Evolutionary conservation across 2,797 vertebrate genomes (phyloP).

Genomic region (Malurus leucopterus): DNA sequence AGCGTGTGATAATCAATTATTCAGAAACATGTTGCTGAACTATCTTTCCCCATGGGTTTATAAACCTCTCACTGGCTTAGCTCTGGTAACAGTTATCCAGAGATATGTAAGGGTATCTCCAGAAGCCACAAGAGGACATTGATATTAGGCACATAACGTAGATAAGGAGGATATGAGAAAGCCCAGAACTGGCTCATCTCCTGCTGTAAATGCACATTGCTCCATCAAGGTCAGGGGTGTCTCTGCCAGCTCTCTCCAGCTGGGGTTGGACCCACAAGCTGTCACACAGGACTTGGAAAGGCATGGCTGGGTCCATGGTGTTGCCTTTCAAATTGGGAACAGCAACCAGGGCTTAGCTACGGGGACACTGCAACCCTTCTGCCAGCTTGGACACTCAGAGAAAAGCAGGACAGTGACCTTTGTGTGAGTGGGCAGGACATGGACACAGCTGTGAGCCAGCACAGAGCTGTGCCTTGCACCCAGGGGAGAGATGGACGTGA

Average conservation of each 20-base stretch:
- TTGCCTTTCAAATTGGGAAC: background rate
- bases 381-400: background rate
- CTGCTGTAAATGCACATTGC: background rate
- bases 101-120: slow-evolving; percentile 18
- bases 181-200: background rate
- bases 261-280: background rate
- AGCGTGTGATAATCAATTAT: slow-evolving; percentile 67
- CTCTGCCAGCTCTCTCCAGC: background rate
- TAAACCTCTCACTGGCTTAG: slow-evolving; percentile 35
- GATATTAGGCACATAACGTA: background rate
- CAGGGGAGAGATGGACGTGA: background rate
- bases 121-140: background rate
- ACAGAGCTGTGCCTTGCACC: background rate
- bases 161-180: background rate
- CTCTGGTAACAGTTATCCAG: slow-evolving; percentile 23
- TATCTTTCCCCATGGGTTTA: slow-evolving; percentile 50
- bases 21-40: slow-evolving; percentile 49
- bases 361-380: background rate
- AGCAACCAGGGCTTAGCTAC: background rate
- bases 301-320: background rate
- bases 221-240: background rate
- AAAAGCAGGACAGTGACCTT: accelerated
- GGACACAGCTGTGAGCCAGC: background rate
- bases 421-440: accelerated
- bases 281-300: background rate